Evolutionary conservation across 2,113 vertebrate genomes (phyloP).

Genomic region (Neodon shergylaensis): DNA sequence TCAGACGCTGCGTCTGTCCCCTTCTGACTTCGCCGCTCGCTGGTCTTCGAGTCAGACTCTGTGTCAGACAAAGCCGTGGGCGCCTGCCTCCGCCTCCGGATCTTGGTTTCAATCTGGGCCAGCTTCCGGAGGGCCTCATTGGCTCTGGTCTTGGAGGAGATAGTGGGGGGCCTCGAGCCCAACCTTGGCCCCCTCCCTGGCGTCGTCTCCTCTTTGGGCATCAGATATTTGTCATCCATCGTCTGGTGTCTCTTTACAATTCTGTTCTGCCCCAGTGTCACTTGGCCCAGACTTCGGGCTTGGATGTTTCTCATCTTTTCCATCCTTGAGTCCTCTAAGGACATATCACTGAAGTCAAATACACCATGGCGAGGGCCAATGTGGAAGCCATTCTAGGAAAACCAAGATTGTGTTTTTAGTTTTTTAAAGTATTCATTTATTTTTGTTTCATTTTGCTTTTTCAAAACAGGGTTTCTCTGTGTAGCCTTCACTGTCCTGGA

Average conservation of each 20-base stretch:
- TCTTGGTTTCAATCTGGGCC: conserved; percentile 85
- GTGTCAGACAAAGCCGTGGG: background rate
- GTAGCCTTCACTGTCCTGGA: background rate
- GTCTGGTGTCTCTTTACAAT: conserved; percentile 86
- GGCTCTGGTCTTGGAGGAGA: conserved; percentile 14
- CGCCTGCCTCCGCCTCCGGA: conserved; percentile 77
- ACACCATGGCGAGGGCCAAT: background rate
- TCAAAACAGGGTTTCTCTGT: background rate
- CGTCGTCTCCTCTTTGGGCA: rapidly evolving
- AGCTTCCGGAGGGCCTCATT: conserved; percentile 81
- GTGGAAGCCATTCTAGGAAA: conserved; percentile 12
- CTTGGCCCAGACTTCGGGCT: background rate
- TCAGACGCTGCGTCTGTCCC: rapidly evolving
- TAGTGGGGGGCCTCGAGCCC: rapidly evolving
- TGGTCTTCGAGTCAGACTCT: background rate
- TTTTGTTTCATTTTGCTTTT: background rate
- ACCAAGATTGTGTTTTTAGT: background rate
- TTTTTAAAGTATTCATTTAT: background rate
- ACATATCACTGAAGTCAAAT: conserved; percentile 52
- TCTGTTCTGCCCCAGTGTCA: conserved; percentile 56
- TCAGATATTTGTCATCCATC: background rate
- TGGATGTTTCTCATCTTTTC: background rate
- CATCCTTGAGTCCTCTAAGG: conserved; percentile 58
- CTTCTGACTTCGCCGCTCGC: background rate
- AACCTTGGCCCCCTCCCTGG: rapidly evolving